Conservation (phyloP, 2,113 vertebrate species). For the Dryoscopus gambensis region DNA sequence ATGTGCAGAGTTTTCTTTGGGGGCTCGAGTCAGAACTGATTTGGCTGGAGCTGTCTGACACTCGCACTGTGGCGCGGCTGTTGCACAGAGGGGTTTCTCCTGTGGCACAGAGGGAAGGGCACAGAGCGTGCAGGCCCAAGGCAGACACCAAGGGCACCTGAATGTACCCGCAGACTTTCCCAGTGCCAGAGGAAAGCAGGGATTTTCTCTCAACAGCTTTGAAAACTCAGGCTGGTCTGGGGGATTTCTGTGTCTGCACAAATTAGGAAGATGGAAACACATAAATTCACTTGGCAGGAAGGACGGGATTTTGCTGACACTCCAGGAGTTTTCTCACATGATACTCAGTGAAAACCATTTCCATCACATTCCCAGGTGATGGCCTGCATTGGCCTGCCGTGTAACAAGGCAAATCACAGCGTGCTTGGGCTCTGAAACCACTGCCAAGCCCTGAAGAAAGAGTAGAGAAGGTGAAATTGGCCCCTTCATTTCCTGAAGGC, state of each 20-base stretch:
- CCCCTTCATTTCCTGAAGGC: background rate
- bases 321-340: background rate
- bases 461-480: background rate
- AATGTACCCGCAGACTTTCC: background rate
- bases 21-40: constrained; percentile 13
- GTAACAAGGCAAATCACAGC: fast-evolving
- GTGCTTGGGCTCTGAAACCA: background rate
- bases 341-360: background rate
- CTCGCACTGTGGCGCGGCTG: background rate
- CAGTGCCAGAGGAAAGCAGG: background rate
- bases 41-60: background rate
- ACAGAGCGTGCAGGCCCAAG: background rate
- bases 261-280: constrained; percentile 2
- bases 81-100: background rate
- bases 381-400: background rate
- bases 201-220: background rate
- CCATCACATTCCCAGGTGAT: background rate
- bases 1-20: background rate
- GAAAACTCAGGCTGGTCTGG: background rate
- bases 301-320: background rate
- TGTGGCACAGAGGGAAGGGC: background rate
- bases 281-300: background rate
- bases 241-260: background rate
- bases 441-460: background rate
- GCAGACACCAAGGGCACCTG: background rate